Evolutionary conservation across 2,113 vertebrate genomes (phyloP).

Genomic region (Chascanopsetta lugubris): DNA sequence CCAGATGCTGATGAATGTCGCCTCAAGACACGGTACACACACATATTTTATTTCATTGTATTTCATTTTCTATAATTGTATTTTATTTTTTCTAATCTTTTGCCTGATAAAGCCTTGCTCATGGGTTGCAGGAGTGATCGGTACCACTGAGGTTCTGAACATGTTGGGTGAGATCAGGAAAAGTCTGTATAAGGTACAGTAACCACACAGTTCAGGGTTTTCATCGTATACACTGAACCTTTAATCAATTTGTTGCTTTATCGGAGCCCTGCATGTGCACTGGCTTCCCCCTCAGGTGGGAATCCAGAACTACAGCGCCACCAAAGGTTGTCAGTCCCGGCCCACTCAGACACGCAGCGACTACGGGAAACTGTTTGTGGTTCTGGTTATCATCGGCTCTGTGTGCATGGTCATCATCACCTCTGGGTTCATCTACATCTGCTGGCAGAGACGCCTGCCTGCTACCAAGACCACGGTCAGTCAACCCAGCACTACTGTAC

Average conservation of each 20-base stretch:
- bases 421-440: conserved; percentile 93
- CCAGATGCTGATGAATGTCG: conserved; percentile 92
- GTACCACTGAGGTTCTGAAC: conserved; percentile 89
- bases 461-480: conserved; percentile 92
- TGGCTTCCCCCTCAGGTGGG: conserved; percentile 85
- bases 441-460: conserved; percentile 92
- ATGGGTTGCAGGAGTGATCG: conserved; percentile 84
- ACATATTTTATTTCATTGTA: conserved; percentile 4
- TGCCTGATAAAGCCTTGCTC: not conserved
- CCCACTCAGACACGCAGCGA: conserved; percentile 90
- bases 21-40: conserved; percentile 90
- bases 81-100: not conserved
- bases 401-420: conserved; percentile 94
- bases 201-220: not conserved
- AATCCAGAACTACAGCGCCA: conserved; percentile 90
- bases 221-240: too few relatives aligned
- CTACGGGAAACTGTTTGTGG: conserved; percentile 96
- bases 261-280: too few relatives aligned
- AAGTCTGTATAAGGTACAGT: conserved; percentile 85
- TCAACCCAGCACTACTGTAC: too few relatives aligned
- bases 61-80: too few relatives aligned
- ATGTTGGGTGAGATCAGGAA: conserved; percentile 89
- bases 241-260: too few relatives aligned
- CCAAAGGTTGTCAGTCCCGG: conserved; percentile 85
- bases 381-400: conserved; percentile 95